Evolutionary conservation across 2,113 vertebrate genomes (phyloP), one percentile per base, ranked within the genome.

Genomic region (Crotophaga sulcirostris): DNA sequence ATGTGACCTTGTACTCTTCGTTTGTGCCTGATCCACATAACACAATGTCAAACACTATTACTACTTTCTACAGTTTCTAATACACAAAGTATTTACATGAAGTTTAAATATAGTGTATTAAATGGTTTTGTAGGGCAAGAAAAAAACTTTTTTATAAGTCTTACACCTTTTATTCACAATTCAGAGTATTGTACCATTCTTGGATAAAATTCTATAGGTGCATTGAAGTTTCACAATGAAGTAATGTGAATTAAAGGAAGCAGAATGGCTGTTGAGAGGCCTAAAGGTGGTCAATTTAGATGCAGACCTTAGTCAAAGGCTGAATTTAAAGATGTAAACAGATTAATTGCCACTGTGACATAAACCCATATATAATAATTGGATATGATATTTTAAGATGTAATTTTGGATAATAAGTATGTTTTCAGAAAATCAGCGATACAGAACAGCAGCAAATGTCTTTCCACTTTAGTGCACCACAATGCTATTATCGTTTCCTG

Each of bases 301-400:
- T 72, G 60, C 23, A 90, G 47, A 84, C 15, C 42, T 79, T 55
- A 69, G n/a, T 63, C 16, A 31, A 70, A 85, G 47, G 44, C 1
- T 83, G 60, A 90, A 73, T 79, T 93, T 73, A 73, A 94, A 92
- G 49, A 92, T 52, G 29, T 56, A 85, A 92, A 88, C 40, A 83
- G 72, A 40, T 76, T 66, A 93, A 92, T 88, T 68, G 67, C 6
- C 40, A 52, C 9, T n/a, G 36, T 49, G 40, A 76, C 55, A 92
- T 34, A 85, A 79, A 64, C 25, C 24, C 28, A 76, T 52, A 52
- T n/a, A 40, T 70, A 76, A 64, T 64, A 76, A 75, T 51, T 44
- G 42, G 28, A 49, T 80, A 84, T 28, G 40, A 40, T 84, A 62
- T 76, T 80, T 88, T 54, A 90, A 83, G 59, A 80, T 54, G 28